Conservation (phyloP, 2,797 vertebrate genomes). For the Eulemur mongoz region DNA sequence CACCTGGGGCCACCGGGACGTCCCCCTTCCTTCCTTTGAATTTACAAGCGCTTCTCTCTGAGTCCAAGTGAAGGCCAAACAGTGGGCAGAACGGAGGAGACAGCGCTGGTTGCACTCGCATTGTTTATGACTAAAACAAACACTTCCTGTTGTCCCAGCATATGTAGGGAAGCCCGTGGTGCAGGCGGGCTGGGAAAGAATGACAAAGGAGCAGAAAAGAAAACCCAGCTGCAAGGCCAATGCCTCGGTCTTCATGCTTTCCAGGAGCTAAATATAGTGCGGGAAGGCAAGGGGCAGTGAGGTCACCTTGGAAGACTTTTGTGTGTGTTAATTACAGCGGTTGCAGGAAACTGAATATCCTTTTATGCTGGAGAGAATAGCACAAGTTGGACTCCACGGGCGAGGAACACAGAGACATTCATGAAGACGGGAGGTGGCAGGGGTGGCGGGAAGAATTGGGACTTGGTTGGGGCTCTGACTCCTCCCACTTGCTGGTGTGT, state of each 20-base stretch:
- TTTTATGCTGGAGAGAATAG: slow-evolving; percentile 33
- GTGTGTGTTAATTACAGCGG: slow-evolving; percentile 40
- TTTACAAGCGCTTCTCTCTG: slow-evolving; percentile 66
- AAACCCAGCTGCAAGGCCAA: not conserved
- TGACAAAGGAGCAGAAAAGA: not conserved
- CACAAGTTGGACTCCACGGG: not conserved
- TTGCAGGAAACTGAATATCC: slow-evolving; percentile 43
- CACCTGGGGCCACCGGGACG: not conserved
- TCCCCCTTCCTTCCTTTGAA: slow-evolving; percentile 68
- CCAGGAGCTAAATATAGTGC: slow-evolving; percentile 68
- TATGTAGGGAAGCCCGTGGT: not conserved
- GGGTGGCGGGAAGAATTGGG: not conserved
- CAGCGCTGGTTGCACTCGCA: slow-evolving; percentile 25
- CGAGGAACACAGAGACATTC: not conserved
- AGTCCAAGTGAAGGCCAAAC: slow-evolving; percentile 70
- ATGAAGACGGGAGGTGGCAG: not conserved
- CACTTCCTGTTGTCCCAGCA: slow-evolving; percentile 81
- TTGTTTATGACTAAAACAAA: slow-evolving; percentile 83
- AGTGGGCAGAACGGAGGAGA: slow-evolving; percentile 48
- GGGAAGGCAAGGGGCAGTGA: not conserved
- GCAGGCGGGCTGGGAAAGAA: not conserved
- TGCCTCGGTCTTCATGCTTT: not conserved
- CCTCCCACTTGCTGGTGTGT: not conserved
- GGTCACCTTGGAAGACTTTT: slow-evolving; percentile 61
- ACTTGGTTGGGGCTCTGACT: slow-evolving; percentile 3